Percentiles rank a stretch among this genome's conserved stretches.
Conservation (phyloP, 2,797 vertebrate species). For the Melanotaenia trifasciata region DNA sequence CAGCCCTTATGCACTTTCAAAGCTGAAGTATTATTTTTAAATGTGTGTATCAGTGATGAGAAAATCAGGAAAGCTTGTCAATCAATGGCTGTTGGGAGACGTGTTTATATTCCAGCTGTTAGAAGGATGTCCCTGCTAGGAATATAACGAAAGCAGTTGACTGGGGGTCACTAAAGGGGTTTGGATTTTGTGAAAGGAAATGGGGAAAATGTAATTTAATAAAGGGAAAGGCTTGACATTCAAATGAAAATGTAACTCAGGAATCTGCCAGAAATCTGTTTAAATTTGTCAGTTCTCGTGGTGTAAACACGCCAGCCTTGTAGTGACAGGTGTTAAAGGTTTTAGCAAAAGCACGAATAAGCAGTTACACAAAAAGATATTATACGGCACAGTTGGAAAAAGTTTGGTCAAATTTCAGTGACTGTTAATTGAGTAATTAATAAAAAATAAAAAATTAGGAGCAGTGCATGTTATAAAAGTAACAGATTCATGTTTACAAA, state of each 20-base stretch:
- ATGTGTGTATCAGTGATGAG: conserved; percentile 57
- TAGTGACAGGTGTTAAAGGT: conserved; percentile 2
- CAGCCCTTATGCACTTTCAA: conserved; percentile 13
- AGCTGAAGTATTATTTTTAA: conserved; percentile 56
- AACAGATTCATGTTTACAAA: no score
- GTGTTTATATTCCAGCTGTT: conserved; percentile 59
- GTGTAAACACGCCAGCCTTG: conserved; percentile 26
- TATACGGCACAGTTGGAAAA: neutral
- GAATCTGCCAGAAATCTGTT: conserved; percentile 52
- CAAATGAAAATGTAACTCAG: conserved; percentile 51
- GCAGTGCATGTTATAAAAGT: no score
- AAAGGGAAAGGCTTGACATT: conserved; percentile 48
- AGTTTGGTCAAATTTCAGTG: neutral
- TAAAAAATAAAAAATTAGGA: no score
- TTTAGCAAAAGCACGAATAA: neutral
- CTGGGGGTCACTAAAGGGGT: conserved; percentile 50
- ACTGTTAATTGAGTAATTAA: neutral
- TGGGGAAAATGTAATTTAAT: conserved; percentile 44
- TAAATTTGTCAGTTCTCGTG: conserved; percentile 46
- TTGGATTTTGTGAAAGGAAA: conserved; percentile 35
- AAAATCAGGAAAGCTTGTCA: conserved; percentile 69
- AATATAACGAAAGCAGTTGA: conserved; percentile 10
- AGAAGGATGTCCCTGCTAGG: conserved; percentile 53
- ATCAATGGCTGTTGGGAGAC: conserved; percentile 56
- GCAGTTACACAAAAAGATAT: neutral